These are phyloP conservation scores for Pegoplata infirma DNA, from an alignment of 2,888 invertebrate genomes.

Conservation along the genomic window DNA sequence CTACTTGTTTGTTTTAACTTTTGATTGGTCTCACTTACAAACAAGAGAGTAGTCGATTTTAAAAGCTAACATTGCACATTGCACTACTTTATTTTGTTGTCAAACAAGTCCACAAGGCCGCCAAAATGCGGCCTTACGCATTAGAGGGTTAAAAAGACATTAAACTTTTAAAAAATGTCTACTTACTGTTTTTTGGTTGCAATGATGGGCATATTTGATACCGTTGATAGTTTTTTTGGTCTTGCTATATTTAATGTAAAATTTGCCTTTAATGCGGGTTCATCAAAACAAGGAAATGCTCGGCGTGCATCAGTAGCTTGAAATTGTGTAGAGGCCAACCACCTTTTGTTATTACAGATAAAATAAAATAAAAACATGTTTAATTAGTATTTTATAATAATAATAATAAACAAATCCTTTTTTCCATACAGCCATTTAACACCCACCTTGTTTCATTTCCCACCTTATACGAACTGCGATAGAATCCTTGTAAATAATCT, in stretches of 20 bases:
- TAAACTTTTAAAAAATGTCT: too few species aligned
- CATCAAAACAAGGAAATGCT: slow-evolving; percentile 93
- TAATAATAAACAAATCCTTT: background rate
- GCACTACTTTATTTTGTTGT: too few species aligned
- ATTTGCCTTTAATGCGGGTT: slow-evolving; percentile 89
- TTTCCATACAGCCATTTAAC: background rate
- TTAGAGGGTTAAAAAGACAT: too few species aligned
- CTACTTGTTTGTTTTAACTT: too few species aligned
- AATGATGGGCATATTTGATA: slow-evolving; percentile 87
- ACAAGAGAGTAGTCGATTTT: too few species aligned
- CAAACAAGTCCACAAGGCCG: too few species aligned
- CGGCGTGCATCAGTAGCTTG: slow-evolving; percentile 89
- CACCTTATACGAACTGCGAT: slow-evolving; percentile 87
- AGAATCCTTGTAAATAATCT: slow-evolving; percentile 89
- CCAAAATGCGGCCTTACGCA: too few species aligned
- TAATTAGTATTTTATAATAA: background rate
- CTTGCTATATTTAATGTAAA: slow-evolving; percentile 89
- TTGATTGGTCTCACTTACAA: too few species aligned
- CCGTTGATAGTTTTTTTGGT: slow-evolving; percentile 84
- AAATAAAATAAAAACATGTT: slow-evolving; percentile 6
- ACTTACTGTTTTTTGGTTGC: slow-evolving; percentile 73
- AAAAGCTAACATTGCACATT: too few species aligned
- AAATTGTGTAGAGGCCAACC: slow-evolving; percentile 90
- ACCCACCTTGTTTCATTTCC: slow-evolving; percentile 84
- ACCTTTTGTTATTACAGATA: slow-evolving; percentile 79